These are phyloP conservation scores for Brenthis daphne DNA, from an alignment of 2,888 invertebrate species.

Conservation along the genomic window DNA sequence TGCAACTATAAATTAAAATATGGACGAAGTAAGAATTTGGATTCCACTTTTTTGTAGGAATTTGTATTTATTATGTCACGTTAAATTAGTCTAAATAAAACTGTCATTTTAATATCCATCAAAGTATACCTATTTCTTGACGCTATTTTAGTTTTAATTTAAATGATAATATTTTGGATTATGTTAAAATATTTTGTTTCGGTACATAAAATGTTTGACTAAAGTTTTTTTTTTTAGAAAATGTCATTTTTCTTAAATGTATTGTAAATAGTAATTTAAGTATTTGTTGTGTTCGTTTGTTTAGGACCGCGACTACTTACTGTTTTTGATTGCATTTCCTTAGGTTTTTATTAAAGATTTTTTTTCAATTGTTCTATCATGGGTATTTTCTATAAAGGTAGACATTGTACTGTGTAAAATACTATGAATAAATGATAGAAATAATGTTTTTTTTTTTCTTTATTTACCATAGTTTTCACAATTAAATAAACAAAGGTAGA, in stretches of 20 bases:
- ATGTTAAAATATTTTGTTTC: too few species aligned
- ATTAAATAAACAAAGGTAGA: too few species aligned
- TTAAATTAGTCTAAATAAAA: too few species aligned
- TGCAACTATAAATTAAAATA: too few species aligned
- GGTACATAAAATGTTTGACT: too few species aligned
- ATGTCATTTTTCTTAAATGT: neutral
- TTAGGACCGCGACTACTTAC: neutral
- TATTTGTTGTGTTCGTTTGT: neutral
- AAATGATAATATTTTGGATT: too few species aligned
- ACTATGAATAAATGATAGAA: slow-evolving; percentile 63
- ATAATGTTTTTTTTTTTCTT: slow-evolving; percentile 31
- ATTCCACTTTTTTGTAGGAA: too few species aligned
- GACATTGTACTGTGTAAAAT: slow-evolving; percentile 63
- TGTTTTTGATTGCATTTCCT: slow-evolving; percentile 24
- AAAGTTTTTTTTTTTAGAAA: neutral
- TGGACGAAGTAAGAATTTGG: too few species aligned
- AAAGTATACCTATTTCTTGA: too few species aligned
- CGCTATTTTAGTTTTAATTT: too few species aligned
- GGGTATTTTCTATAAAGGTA: slow-evolving; percentile 55
- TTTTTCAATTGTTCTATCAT: slow-evolving; percentile 53
- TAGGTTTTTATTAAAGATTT: slow-evolving; percentile 26
- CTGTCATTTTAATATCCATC: too few species aligned
- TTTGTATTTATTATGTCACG: too few species aligned
- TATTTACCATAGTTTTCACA: neutral
- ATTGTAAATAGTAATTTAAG: slow-evolving; percentile 5